Base-by-base conservation (phyloP, 1,140 invertebrate species). In the Drosophila takahashii region DNA sequence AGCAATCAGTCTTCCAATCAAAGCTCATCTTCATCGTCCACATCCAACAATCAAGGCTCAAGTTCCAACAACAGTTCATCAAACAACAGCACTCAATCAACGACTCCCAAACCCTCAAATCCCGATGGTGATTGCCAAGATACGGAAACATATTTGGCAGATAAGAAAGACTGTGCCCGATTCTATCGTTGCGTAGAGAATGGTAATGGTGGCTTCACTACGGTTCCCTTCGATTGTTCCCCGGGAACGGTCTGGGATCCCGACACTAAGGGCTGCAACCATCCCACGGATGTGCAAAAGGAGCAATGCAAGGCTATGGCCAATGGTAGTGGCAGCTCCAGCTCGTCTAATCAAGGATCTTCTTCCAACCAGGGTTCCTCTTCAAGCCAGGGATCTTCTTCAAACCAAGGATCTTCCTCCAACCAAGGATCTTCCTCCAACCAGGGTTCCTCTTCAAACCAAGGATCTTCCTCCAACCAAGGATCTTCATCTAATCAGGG, bases 181-280 rank as follows among this genome's bases (percentile, higher is more conserved):
- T 96, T 96, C 77, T 95, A 96, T 70, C 93, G 95, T 77, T 96
- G 95, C 90, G 94, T 96, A 0, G 92, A 93, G 61, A 92, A 94
- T 56, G 94, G 94, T 1, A 90, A 92, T 36, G 93, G 93, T 11
- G 93, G 92, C 2, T 95, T 92, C 41, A 93, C 81, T 29, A 94
- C 90, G 69, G 93, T 95, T 77, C 92, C 95, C 39, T 96, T 95
- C 77, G 93, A 92, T 57, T 96, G 95, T 87, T 94, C 93, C 0
- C 90, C 92, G 26, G 95, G 95, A 56, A 96, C 95, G 3, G 93
- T 93, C 18, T 94, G 93, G 93, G 93, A 93, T 83, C 79, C 92
- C 10, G 74, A 77, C 37, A 67, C 92, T 0, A 86, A 91, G 60
- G 93, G 92, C 27, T 93, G 93, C 64, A 92, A 92, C 50, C 79